phyloP scores from a whole-genome alignment of 2,113 vertebrate genomes.

The Oreochromis spilurus region DNA sequence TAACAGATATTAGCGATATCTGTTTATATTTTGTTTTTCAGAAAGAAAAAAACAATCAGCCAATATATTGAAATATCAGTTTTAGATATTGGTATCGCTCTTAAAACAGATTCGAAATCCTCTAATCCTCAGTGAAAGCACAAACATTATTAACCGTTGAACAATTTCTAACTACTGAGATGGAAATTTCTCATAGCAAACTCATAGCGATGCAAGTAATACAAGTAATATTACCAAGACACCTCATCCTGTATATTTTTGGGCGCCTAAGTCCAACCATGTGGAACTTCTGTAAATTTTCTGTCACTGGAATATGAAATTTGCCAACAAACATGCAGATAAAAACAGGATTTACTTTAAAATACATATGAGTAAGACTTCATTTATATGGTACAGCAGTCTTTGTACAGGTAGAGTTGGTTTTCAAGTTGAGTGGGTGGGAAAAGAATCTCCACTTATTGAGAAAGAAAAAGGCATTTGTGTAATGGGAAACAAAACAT shows the following conservation, averaged over 20 bases:
- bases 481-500: slow-evolving; percentile 45
- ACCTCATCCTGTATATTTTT: background rate
- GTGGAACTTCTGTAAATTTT: background rate
- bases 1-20: too few relatives aligned
- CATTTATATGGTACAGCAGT: background rate
- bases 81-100: background rate
- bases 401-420: background rate
- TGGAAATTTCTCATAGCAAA: background rate
- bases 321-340: background rate
- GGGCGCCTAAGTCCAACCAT: rapidly evolving
- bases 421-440: slow-evolving; percentile 9
- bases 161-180: background rate
- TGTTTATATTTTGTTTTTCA: too few relatives aligned
- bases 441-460: slow-evolving; percentile 5
- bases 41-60: too few relatives aligned
- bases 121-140: background rate
- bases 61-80: too few relatives aligned
- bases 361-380: background rate
- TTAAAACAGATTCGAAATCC: background rate
- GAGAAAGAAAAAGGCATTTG: slow-evolving; percentile 31
- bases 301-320: background rate
- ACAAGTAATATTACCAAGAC: background rate
- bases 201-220: rapidly evolving
- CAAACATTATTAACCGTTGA: background rate
- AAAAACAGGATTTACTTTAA: background rate